Evolutionary conservation across 2,888 invertebrate species (phyloP).

Genomic region (Sussaba pulchella): DNA sequence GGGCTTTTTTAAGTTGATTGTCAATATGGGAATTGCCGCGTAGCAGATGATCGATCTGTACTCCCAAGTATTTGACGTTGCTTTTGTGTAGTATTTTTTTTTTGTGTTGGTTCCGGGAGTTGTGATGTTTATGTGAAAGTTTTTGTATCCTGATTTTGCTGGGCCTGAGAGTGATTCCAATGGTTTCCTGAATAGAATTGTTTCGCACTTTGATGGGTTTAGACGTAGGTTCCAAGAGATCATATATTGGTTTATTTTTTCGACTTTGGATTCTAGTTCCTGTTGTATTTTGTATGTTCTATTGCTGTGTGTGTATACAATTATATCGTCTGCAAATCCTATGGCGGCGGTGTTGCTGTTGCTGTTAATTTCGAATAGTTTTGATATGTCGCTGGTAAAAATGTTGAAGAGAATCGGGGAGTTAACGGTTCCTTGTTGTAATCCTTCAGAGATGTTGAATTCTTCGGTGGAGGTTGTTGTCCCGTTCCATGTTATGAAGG

Average conservation of each 20-base stretch:
- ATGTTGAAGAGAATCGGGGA: slow-evolving; percentile 19
- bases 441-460: not conserved
- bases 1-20: no score
- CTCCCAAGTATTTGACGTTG: no score
- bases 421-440: slow-evolving; percentile 28
- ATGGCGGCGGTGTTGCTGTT: slow-evolving; percentile 2
- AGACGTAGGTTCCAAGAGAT: slow-evolving; percentile 48
- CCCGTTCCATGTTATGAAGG: slow-evolving; percentile 10
- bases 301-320: no score
- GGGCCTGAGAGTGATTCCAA: not conserved
- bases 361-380: not conserved
- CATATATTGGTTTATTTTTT: slow-evolving; percentile 36
- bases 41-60: no score
- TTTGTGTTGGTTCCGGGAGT: no score
- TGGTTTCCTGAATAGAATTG: slow-evolving; percentile 56
- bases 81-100: no score
- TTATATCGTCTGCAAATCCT: no score
- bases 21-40: no score
- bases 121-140: no score
- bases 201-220: slow-evolving; percentile 53
- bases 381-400: slow-evolving; percentile 1
- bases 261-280: slow-evolving; percentile 32
- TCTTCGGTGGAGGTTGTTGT: not conserved
- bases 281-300: not conserved
- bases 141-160: no score